These are phyloP conservation scores for Aurelia aurita complex sp. Pacific DNA, from an alignment of 30 jellyfish, hydroid and myxozoan genomes.

Conservation along the genomic window DNA sequence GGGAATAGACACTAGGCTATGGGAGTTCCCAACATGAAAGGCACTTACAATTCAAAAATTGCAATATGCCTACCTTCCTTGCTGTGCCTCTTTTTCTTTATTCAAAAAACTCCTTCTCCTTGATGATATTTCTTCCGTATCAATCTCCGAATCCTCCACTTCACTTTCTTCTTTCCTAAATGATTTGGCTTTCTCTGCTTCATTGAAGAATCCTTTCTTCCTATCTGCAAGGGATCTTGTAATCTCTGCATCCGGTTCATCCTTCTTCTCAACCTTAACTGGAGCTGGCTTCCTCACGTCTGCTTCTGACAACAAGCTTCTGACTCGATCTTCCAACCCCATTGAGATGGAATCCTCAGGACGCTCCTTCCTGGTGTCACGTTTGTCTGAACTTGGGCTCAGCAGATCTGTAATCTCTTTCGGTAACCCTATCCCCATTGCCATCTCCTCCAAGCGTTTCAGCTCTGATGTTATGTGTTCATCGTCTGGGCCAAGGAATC, in stretches of 20 bases:
- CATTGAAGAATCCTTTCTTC: slow-evolving; percentile 71
- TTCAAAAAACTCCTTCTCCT: slow-evolving; percentile 73
- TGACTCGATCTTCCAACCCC: slow-evolving; percentile 60
- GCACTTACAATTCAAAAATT: too few relatives aligned
- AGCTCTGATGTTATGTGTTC: slow-evolving; percentile 51
- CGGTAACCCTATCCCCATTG: slow-evolving; percentile 63
- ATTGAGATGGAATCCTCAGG: slow-evolving; percentile 46
- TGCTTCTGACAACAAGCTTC: slow-evolving; percentile 31
- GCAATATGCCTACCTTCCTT: not conserved
- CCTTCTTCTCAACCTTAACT: slow-evolving; percentile 23
- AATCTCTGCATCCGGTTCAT: slow-evolving; percentile 30
- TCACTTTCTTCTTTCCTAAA: slow-evolving; percentile 53
- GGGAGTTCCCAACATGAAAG: too few relatives aligned
- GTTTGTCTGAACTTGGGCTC: slow-evolving; percentile 7
- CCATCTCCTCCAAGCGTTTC: slow-evolving; percentile 59
- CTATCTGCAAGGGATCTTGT: slow-evolving; percentile 75
- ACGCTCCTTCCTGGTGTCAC: slow-evolving; percentile 8
- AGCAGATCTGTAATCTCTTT: slow-evolving; percentile 54
- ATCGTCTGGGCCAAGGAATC: slow-evolving; percentile 71
- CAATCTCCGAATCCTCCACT: slow-evolving; percentile 71
- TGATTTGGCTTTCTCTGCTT: slow-evolving; percentile 62
- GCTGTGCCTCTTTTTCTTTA: slow-evolving; percentile 68
- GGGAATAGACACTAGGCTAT: too few relatives aligned
- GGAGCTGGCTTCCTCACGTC: slow-evolving; percentile 13
- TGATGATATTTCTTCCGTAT: slow-evolving; percentile 73